phyloP scores from a whole-genome alignment of 53 echinoderm and acorn worm genomes.

The Mesocentrotus franciscanus region DNA sequence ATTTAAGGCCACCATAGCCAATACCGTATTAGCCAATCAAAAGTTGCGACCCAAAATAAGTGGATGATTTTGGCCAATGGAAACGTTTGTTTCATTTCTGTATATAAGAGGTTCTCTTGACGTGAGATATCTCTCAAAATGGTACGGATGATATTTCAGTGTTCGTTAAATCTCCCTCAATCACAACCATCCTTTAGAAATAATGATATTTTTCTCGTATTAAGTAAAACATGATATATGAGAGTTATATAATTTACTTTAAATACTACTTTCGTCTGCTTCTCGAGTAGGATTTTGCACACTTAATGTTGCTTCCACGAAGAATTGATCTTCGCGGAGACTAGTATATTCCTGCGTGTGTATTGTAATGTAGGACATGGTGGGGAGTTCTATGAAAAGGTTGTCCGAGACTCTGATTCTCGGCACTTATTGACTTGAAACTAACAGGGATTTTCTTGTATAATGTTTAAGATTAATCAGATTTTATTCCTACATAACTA shows the following conservation, averaged over 20 bases:
- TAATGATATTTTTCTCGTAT: not conserved
- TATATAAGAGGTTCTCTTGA: not conserved
- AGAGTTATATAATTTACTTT: not conserved
- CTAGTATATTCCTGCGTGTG: too few species aligned
- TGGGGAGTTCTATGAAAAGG: too few species aligned
- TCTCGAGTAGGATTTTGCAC: not conserved
- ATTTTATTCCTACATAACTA: too few species aligned
- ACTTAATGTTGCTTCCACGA: not conserved
- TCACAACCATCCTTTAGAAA: not conserved
- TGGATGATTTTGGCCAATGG: not conserved
- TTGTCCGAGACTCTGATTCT: too few species aligned
- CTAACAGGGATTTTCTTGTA: too few species aligned
- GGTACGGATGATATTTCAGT: slow-evolving; percentile 6
- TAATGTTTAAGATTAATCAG: too few species aligned
- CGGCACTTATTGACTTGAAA: too few species aligned
- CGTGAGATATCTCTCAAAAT: slow-evolving; percentile 58
- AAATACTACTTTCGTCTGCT: not conserved
- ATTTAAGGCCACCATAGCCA: slow-evolving; percentile 8
- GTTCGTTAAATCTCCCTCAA: not conserved
- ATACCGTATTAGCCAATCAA: not conserved
- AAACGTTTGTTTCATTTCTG: not conserved
- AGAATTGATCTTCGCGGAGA: too few species aligned
- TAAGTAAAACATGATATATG: not conserved
- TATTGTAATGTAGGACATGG: too few species aligned
- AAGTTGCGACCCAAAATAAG: not conserved